A percentile compares a stretch with the other conserved stretches of the same genome.
Evolutionary conservation across 2,113 vertebrate species (phyloP).

Genomic region (Hippocampus zosterae): DNA sequence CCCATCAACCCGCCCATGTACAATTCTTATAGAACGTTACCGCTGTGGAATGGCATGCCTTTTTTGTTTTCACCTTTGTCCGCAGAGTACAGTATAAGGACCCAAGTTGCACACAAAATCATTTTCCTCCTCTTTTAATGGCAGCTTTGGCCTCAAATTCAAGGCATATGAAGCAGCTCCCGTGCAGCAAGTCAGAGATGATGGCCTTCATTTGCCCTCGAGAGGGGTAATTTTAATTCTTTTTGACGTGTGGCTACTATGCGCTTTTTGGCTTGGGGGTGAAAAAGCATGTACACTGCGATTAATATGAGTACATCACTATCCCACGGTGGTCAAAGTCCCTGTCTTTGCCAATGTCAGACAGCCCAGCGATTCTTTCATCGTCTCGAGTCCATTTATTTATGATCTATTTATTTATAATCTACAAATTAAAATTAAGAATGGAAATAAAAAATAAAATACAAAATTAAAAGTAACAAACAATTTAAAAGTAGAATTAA

Average conservation of each 20-base stretch:
- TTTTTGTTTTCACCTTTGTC: not conserved
- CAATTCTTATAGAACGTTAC: too few species aligned
- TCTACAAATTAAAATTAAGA: too few species aligned
- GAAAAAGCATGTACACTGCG: slow-evolving; percentile 41
- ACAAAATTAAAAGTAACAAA: too few species aligned
- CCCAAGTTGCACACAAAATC: not conserved
- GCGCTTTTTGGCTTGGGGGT: slow-evolving; percentile 42
- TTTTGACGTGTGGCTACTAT: slow-evolving; percentile 48
- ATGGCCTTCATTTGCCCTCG: slow-evolving; percentile 39
- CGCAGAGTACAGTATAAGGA: not conserved
- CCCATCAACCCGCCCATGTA: too few species aligned
- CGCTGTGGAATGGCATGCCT: too few species aligned
- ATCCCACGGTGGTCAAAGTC: not conserved
- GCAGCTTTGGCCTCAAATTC: slow-evolving; percentile 15
- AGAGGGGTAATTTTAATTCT: slow-evolving; percentile 54
- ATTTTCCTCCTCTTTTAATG: slow-evolving; percentile 18
- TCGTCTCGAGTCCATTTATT: not conserved
- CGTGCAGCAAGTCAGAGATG: slow-evolving; percentile 16
- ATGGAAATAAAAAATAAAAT: too few species aligned
- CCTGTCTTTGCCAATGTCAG: not conserved
- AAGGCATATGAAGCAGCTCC: not conserved
- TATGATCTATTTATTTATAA: not conserved
- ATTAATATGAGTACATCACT: slow-evolving; percentile 46
- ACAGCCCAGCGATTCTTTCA: not conserved
- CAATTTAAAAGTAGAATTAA: too few species aligned